Percentiles rank a stretch among this genome's conserved stretches.
phyloP scores from a whole-genome alignment of 2,797 vertebrate genomes.

The Benthosema pterotum region DNA sequence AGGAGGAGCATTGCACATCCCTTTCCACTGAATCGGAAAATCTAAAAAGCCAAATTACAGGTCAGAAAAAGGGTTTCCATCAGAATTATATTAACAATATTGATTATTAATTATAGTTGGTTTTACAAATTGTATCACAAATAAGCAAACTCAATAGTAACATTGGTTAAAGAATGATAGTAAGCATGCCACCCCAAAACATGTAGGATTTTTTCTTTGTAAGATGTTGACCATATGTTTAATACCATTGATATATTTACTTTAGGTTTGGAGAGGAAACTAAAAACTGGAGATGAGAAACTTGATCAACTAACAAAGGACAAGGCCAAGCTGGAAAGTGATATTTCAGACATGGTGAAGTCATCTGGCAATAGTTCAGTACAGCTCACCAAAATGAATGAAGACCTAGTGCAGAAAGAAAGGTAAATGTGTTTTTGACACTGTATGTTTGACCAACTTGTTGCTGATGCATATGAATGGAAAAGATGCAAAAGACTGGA shows the following conservation, averaged over 20 bases:
- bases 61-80: conserved; percentile 68
- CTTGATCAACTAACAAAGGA: conserved; percentile 85
- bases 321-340: conserved; percentile 90
- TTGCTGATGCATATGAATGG: not conserved
- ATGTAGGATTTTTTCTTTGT: not conserved
- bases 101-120: no score
- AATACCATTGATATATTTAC: not conserved
- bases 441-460: no score
- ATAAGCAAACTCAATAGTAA: no score
- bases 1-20: conserved; percentile 85
- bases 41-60: conserved; percentile 82
- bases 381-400: conserved; percentile 92
- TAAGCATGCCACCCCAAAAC: no score
- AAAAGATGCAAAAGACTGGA: not conserved
- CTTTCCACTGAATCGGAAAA: conserved; percentile 84
- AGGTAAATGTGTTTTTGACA: conserved; percentile 73
- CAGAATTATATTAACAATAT: no score
- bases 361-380: conserved; percentile 93
- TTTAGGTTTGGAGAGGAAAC: conserved; percentile 87
- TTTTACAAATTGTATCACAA: no score
- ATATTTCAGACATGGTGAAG: conserved; percentile 92
- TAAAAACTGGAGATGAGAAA: conserved; percentile 86
- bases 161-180: no score
- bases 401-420: conserved; percentile 90
- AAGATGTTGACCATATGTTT: not conserved